A percentile compares a stretch with the other conserved stretches of the same genome.
These are phyloP conservation scores for Eupithecia subfuscata DNA, from an alignment of 2,888 invertebrate species.

Conservation along the genomic window DNA sequence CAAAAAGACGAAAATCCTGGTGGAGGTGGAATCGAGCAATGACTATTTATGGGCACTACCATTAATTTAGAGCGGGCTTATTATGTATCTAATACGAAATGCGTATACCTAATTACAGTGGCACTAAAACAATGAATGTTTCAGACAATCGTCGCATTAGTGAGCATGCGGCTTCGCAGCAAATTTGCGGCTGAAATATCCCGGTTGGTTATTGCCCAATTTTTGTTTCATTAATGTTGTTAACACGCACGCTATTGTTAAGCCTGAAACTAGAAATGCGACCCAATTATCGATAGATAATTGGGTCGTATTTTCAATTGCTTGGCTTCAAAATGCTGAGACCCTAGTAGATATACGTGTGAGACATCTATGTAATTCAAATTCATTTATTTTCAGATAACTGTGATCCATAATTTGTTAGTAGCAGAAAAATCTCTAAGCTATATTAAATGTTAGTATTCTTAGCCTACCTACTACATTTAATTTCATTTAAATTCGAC, in stretches of 20 bases:
- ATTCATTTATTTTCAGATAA: no score
- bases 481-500: no score
- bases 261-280: neutral
- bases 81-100: neutral
- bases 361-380: no score
- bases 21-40: neutral
- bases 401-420: no score
- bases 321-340: neutral
- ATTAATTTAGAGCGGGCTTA: neutral
- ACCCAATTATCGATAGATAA: neutral
- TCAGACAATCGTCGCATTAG: constrained; percentile 22
- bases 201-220: constrained; percentile 33
- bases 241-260: constrained; percentile 4
- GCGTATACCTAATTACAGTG: constrained; percentile 2
- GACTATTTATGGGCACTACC: neutral
- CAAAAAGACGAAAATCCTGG: neutral
- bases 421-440: no score
- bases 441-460: no score
- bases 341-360: neutral
- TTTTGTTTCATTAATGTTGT: constrained; percentile 35
- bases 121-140: constrained; percentile 19
- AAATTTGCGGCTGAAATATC: constrained; percentile 28
- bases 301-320: neutral
- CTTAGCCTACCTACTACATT: no score
- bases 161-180: constrained; percentile 22